Percentiles rank a stretch among this genome's conserved stretches.
Conservation (phyloP, 2,113 vertebrate genomes). For the Cyprinodon tularosa region DNA sequence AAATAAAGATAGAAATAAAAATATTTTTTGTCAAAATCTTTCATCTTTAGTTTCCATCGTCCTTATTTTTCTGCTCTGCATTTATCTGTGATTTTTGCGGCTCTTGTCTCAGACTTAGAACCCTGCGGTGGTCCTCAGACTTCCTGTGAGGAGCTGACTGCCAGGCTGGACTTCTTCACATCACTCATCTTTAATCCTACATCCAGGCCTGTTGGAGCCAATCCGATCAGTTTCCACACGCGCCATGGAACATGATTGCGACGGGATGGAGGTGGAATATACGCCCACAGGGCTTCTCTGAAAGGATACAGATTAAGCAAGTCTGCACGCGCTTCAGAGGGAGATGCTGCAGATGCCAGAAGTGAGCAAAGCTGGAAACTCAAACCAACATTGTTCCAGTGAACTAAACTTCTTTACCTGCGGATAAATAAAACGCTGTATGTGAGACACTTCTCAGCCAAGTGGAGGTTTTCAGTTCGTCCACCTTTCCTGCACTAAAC, state of each 20-base stretch:
- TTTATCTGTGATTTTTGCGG: not conserved
- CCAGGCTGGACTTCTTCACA: not conserved
- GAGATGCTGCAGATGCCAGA: not conserved
- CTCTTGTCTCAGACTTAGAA: not conserved
- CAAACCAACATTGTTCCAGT: not conserved
- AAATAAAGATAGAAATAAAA: too few species aligned
- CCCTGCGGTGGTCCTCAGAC: not conserved
- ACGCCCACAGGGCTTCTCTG: not conserved
- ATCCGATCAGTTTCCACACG: slow-evolving; percentile 5
- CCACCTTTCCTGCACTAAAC: not conserved
- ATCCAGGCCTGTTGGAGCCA: not conserved
- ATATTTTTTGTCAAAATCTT: too few species aligned
- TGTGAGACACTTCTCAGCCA: not conserved
- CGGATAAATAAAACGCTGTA: too few species aligned
- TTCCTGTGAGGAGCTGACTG: not conserved
- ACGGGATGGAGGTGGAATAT: slow-evolving; percentile 2
- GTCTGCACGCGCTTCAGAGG: slow-evolving; percentile 33
- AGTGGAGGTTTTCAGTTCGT: not conserved
- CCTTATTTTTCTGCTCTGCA: not conserved
- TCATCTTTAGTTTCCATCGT: not conserved
- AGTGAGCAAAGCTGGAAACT: not conserved
- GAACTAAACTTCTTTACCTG: not conserved
- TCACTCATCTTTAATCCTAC: not conserved
- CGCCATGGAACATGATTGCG: slow-evolving; percentile 14
- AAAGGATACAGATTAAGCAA: not conserved